Base-by-base conservation (phyloP, 2,797 vertebrate species). In the Cyclopterus lumpus region DNA sequence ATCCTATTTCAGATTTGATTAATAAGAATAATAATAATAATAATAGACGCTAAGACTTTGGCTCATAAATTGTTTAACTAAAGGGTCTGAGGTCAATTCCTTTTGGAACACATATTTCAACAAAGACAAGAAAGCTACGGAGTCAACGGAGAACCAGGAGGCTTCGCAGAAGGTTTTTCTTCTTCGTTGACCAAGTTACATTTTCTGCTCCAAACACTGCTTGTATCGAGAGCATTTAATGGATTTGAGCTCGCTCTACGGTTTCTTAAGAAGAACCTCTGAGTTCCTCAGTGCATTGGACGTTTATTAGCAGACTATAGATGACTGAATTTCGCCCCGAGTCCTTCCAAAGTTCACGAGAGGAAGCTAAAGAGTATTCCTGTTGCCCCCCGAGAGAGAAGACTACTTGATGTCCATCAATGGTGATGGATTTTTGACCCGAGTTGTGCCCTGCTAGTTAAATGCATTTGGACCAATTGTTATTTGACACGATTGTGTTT, bases 361-460 rank as follows among this genome's bases (percentile, higher is more conserved):
- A 22, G 42, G 54, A 75, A 76, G 57, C 32, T 84, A 82, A 91
- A 77, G 71, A 67, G 73, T 77, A 79, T 81, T 71, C 49, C 28
- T 70, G 58, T 76, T 73, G 53, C 57, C 40, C 60, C 81, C 49
- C 26, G 36, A 54, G 66, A 77, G 72, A 69, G 34, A 54, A 28
- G 67, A 32, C 22, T 34, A 0, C 44, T 63, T 49, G 9, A 61
- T 68, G 24, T 51, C 24, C 26, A 4, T 49, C 20, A 49, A 49
- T 5, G 22, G 14, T 53, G 55, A 59, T 71, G 24, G 40, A 30
- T 64, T 51, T 64, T 30, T 66, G 16, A 59, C 42, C 59, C 28
- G 46, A 36, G 51, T 38, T 51, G 22, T 32, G 28, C 6, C 38
- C 15, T 62, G 22, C 22, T 2, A 5, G 26, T 26, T 34, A 14